A percentile compares a stretch with the other conserved stretches of the same genome.
Evolutionary conservation across 2,113 vertebrate species (phyloP).

Genomic region (Riparia riparia): DNA sequence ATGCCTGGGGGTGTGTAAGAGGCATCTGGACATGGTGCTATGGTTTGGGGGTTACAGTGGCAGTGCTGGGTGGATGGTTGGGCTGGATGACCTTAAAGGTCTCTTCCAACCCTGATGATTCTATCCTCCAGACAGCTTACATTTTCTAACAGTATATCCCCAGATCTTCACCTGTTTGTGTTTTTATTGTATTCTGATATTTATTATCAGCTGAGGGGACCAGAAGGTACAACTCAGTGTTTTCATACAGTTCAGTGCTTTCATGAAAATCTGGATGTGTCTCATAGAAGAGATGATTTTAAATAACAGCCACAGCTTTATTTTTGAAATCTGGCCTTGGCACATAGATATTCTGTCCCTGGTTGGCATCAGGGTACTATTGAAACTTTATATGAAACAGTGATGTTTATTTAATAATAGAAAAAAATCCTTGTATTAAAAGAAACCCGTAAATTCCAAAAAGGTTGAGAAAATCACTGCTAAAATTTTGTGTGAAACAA

Average conservation of each 20-base stretch:
- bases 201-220: background rate
- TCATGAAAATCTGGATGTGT: background rate
- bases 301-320: background rate
- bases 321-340: background rate
- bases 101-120: background rate
- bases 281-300: background rate
- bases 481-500: background rate
- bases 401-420: background rate
- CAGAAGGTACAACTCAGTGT: background rate
- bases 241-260: background rate
- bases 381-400: background rate
- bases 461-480: background rate
- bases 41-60: background rate
- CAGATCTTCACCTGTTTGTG: background rate
- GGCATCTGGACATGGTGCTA: background rate
- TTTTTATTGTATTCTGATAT: background rate
- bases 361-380: background rate
- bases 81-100: background rate
- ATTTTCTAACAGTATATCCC: background rate
- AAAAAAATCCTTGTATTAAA: background rate
- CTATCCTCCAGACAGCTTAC: background rate
- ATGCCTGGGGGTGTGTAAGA: background rate
- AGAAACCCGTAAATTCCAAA: background rate
- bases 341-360: background rate
- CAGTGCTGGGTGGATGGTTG: background rate